Conservation (phyloP, 2,797 vertebrate genomes). For the Lagocephalus sceleratus region DNA sequence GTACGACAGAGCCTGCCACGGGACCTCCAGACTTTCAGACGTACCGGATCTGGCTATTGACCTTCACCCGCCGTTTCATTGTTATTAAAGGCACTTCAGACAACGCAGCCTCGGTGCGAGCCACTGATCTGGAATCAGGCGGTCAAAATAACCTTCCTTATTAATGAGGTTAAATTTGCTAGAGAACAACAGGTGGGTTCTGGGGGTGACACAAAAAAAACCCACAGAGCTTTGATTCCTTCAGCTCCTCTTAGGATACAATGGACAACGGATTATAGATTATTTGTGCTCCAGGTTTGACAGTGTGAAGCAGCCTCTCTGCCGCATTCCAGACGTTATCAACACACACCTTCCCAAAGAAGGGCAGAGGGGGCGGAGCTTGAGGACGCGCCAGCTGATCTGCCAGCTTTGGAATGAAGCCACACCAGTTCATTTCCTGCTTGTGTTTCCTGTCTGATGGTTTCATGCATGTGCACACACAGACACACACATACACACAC, state of each 20-base stretch:
- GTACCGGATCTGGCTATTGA: no score
- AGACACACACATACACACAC: no score
- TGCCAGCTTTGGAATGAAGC: conserved; percentile 22
- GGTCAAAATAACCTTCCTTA: not conserved
- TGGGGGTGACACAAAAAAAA: not conserved
- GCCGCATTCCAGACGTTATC: no score
- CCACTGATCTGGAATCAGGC: conserved; percentile 33
- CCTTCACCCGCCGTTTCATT: no score
- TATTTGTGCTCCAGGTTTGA: no score
- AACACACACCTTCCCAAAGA: not conserved
- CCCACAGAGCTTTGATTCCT: no score
- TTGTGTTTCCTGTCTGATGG: not conserved
- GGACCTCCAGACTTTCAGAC: no score
- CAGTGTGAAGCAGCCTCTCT: no score
- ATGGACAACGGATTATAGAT: no score
- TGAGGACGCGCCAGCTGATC: not conserved
- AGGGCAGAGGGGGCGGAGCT: not conserved
- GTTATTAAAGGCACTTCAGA: conserved; percentile 8
- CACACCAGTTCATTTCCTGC: not conserved
- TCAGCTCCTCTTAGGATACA: no score
- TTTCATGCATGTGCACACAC: no score
- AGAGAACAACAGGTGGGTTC: not conserved
- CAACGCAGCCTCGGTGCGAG: conserved; percentile 29
- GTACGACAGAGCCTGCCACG: no score
- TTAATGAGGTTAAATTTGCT: conserved; percentile 6